phyloP scores from a whole-genome alignment of 2,797 vertebrate species.

The Selene dorsalis region DNA sequence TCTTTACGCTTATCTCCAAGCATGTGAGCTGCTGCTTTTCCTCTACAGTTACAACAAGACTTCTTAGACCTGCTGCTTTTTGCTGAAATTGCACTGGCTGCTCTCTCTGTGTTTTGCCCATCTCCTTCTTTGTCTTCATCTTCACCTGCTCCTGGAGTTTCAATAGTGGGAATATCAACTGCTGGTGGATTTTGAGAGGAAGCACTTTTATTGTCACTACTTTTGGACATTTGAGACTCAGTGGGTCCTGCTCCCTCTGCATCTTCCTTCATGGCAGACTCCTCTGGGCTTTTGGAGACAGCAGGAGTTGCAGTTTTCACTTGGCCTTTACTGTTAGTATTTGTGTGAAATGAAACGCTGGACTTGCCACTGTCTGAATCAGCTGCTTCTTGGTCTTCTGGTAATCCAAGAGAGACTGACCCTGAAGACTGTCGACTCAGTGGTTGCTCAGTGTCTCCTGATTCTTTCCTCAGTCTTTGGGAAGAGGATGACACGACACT shows the following conservation, averaged over 20 bases:
- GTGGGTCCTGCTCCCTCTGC: slow-evolving; percentile 9
- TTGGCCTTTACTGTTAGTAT: slow-evolving; percentile 5
- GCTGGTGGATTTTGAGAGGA: slow-evolving; percentile 15
- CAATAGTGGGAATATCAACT: slow-evolving; percentile 68
- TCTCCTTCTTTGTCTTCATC: slow-evolving; percentile 31
- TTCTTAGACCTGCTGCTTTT: slow-evolving; percentile 71
- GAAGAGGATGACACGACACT: slow-evolving; percentile 58
- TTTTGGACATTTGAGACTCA: slow-evolving; percentile 32
- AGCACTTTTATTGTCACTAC: slow-evolving; percentile 9
- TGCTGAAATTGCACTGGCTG: slow-evolving; percentile 59
- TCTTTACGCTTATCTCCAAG: slow-evolving; percentile 25
- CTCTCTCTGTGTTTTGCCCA: slow-evolving; percentile 47
- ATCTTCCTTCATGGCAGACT: slow-evolving; percentile 7
- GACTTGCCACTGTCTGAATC: slow-evolving; percentile 74
- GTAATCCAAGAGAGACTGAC: slow-evolving; percentile 74
- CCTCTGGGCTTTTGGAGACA: slow-evolving; percentile 4
- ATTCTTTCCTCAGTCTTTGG: slow-evolving; percentile 66
- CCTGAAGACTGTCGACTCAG: slow-evolving; percentile 70
- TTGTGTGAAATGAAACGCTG: slow-evolving; percentile 34
- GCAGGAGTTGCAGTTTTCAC: slow-evolving; percentile 15
- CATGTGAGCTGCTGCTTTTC: slow-evolving; percentile 49
- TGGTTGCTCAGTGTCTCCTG: slow-evolving; percentile 37
- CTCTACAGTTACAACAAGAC: slow-evolving; percentile 64
- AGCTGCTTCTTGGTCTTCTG: slow-evolving; percentile 65
- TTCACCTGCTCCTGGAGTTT: slow-evolving; percentile 56